Percentiles rank a stretch among this genome's conserved stretches.
phyloP scores from a whole-genome alignment of 2,888 invertebrate species.

The Yponomeuta malinellus region DNA sequence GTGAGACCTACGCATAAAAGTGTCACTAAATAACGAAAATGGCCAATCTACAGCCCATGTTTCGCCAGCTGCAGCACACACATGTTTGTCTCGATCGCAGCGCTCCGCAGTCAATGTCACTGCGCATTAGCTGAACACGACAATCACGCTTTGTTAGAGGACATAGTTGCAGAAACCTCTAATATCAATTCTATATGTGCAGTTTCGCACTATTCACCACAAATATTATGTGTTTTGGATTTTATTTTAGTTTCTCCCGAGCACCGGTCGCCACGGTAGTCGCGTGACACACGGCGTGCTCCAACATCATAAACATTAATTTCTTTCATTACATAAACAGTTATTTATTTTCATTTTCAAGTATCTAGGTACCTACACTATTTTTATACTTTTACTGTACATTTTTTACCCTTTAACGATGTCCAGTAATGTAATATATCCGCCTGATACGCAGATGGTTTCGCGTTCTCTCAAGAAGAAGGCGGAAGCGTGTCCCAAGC shows the following conservation, averaged over 20 bases:
- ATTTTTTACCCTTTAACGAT: neutral
- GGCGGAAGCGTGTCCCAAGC: conserved; percentile 96
- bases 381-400: neutral
- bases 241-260: neutral
- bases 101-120: neutral
- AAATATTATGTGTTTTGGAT: neutral
- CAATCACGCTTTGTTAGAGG: neutral
- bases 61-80: neutral
- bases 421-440: neutral
- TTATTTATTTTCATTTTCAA: neutral
- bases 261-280: neutral
- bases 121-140: neutral
- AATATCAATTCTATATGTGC: neutral
- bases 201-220: neutral
- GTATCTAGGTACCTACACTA: neutral
- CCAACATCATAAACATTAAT: neutral
- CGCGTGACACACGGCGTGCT: neutral
- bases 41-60: neutral
- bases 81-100: neutral
- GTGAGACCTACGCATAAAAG: neutral
- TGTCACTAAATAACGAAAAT: neutral
- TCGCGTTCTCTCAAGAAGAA: conserved; percentile 99
- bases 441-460: conserved; percentile 84
- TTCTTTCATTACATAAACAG: neutral
- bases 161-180: neutral